phyloP scores from a whole-genome alignment of 2,113 vertebrate genomes.

The Cyanistes caeruleus region DNA sequence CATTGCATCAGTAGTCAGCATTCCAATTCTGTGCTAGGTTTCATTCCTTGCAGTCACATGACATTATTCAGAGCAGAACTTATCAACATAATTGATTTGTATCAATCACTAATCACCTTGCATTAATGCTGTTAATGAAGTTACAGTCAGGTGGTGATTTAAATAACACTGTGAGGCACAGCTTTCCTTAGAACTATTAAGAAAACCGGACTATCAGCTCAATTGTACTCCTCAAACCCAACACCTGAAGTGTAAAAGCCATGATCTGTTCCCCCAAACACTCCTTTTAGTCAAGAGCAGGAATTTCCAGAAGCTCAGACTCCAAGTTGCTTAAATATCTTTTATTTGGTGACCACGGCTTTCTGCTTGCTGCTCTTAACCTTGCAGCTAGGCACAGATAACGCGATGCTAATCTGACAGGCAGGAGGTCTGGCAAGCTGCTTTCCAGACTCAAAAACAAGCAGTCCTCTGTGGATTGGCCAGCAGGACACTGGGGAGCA shows the following conservation, averaged over 20 bases:
- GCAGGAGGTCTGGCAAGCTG: slow-evolving; percentile 37
- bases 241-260: not conserved
- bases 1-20: not conserved
- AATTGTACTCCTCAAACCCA: not conserved
- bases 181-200: not conserved
- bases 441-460: not conserved
- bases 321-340: not conserved
- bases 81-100: not conserved
- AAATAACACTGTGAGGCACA: not conserved
- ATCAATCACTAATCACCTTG: not conserved
- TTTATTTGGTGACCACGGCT: not conserved
- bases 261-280: not conserved
- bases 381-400: not conserved
- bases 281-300: not conserved
- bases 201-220: not conserved
- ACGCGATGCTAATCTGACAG: not conserved
- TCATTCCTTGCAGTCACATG: not conserved
- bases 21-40: not conserved
- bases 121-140: not conserved
- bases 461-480: not conserved
- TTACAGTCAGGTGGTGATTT: not conserved
- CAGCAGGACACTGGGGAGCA: not conserved
- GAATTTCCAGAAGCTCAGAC: not conserved
- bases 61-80: not conserved
- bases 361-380: not conserved